phyloP scores from a whole-genome alignment of 2,113 vertebrate species.

The Stegastes partitus region DNA sequence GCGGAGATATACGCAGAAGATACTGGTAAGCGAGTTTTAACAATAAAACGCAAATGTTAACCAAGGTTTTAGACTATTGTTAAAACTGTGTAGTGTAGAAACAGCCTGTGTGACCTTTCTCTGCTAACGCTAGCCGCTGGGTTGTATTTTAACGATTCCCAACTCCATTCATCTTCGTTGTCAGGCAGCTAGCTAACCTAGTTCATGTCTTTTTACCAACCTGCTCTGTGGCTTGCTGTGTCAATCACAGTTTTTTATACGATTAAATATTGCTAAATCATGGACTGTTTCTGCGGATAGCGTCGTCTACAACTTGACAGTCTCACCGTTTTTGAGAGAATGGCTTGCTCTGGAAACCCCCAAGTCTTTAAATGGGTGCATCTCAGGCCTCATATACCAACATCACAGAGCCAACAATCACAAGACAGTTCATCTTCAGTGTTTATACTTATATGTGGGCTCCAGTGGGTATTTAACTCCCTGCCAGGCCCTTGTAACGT shows the following conservation, averaged over 20 bases:
- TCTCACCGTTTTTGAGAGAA: not conserved
- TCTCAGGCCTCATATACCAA: conserved; percentile 17
- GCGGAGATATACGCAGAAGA: not conserved
- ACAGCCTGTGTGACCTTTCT: not conserved
- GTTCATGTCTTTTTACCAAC: not conserved
- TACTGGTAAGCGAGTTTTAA: conserved; percentile 45
- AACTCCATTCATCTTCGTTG: conserved; percentile 64
- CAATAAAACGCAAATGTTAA: not conserved
- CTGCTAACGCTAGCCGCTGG: conserved; percentile 20
- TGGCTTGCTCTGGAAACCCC: not conserved
- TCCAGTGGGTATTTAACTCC: not conserved
- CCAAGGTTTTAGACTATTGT: not conserved
- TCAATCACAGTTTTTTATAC: not conserved
- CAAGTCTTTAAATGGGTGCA: conserved; percentile 3
- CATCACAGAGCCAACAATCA: not conserved
- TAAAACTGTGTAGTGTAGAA: not conserved
- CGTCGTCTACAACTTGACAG: not conserved
- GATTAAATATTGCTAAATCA: not conserved
- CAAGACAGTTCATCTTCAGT: not conserved
- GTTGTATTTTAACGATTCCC: not conserved
- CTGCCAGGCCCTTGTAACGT: not conserved
- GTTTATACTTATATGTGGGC: not conserved
- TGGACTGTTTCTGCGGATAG: not conserved
- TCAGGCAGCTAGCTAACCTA: conserved; percentile 42
- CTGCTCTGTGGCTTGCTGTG: not conserved